Evolutionary conservation across 2,888 invertebrate species (phyloP).

Genomic region (Lordiphosa fenestrarum): DNA sequence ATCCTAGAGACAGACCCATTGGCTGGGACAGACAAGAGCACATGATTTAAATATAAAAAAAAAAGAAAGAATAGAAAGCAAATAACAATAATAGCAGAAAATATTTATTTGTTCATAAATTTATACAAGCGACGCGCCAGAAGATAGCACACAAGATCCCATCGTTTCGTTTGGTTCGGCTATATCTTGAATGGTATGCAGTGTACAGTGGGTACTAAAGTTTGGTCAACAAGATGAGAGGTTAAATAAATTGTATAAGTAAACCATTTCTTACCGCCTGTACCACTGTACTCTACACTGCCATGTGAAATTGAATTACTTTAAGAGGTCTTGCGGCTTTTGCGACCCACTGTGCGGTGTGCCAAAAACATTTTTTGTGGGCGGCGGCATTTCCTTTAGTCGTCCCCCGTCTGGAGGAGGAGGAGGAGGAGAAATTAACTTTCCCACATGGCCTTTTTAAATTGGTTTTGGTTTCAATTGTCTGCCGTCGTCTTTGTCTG

Average conservation of each 20-base stretch:
- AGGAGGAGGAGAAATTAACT: constrained; percentile 6
- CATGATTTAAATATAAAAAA: constrained; percentile 65
- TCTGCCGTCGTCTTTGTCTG: too few relatives aligned
- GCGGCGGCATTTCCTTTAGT: constrained; percentile 32
- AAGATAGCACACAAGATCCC: constrained; percentile 27
- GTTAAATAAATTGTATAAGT: too few relatives aligned
- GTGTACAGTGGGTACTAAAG: constrained; percentile 41
- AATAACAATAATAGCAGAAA: constrained; percentile 27
- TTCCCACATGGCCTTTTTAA: constrained; percentile 9
- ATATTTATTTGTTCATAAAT: constrained; percentile 57
- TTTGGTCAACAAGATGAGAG: too few relatives aligned
- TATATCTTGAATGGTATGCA: background rate
- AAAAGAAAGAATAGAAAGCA: constrained; percentile 46
- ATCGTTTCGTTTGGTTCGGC: background rate
- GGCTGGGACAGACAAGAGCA: constrained; percentile 42
- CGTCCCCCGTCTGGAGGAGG: background rate
- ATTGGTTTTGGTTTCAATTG: too few relatives aligned
- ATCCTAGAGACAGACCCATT: background rate
- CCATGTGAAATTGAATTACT: too few relatives aligned
- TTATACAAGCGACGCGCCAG: constrained; percentile 26
- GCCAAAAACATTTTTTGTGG: constrained; percentile 9
- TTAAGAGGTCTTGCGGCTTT: too few relatives aligned
- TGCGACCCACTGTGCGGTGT: background rate
- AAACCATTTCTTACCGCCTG: too few relatives aligned
- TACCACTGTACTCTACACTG: too few relatives aligned